Conservation (phyloP, 2,888 invertebrate genomes). For the Diarsia dahlii region DNA sequence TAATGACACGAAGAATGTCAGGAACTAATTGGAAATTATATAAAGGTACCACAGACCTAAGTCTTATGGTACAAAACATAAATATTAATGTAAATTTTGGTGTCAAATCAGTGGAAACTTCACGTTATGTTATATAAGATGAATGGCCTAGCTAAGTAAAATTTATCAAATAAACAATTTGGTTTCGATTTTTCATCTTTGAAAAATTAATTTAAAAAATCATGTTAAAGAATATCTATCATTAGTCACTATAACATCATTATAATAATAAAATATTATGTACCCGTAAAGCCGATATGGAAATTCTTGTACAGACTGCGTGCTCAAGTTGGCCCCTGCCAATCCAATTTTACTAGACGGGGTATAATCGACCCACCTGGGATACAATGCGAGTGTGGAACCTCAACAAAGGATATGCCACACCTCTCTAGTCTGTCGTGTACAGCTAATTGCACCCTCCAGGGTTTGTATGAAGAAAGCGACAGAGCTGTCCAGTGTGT, state of each 20-base stretch:
- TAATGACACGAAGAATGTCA: constrained; percentile 34
- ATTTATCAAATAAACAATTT: constrained; percentile 16
- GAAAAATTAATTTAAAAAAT: constrained; percentile 9
- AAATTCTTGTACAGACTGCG: too few species aligned
- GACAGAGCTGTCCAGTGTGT: too few species aligned
- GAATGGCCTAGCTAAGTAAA: constrained; percentile 5
- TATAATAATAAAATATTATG: too few species aligned
- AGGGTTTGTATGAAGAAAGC: too few species aligned
- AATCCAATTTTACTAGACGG: too few species aligned
- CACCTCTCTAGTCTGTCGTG: too few species aligned
- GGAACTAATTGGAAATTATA: constrained; percentile 56
- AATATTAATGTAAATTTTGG: constrained; percentile 55
- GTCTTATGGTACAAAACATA: constrained; percentile 24
- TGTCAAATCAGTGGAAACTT: constrained; percentile 33
- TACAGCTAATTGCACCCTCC: too few species aligned
- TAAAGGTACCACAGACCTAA: constrained; percentile 46
- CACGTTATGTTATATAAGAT: constrained; percentile 33
- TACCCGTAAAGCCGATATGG: too few species aligned
- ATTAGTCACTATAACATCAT: constrained; percentile 1
- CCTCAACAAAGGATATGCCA: too few species aligned
- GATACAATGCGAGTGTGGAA: too few species aligned
- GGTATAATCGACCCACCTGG: too few species aligned
- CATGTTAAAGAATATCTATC: not conserved
- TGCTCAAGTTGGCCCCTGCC: too few species aligned
- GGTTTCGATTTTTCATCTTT: not conserved